Evolutionary conservation across 2,113 vertebrate species (phyloP).

Genomic region (Pelvicachromis taeniatus): DNA sequence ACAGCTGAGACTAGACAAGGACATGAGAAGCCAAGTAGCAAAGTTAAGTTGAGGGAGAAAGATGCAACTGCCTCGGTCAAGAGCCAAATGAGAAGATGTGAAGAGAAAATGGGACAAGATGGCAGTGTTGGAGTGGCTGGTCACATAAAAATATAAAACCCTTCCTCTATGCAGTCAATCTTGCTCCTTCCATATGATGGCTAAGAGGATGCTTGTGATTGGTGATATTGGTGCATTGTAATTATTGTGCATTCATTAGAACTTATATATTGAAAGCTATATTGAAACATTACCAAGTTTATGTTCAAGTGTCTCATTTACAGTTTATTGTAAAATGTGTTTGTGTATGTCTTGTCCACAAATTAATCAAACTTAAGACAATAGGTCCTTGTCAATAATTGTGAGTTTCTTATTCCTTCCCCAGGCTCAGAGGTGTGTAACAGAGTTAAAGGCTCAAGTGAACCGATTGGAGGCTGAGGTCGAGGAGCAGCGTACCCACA

Average conservation of each 20-base stretch:
- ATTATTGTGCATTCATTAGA: background rate
- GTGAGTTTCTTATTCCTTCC: background rate
- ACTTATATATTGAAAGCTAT: background rate
- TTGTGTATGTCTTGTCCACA: background rate
- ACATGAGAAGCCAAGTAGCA: too few relatives aligned
- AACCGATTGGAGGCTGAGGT: constrained; percentile 86
- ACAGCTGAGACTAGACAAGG: too few relatives aligned
- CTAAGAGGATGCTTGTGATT: background rate
- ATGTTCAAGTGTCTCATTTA: background rate
- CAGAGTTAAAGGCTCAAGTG: constrained; percentile 66
- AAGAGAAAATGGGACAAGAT: background rate
- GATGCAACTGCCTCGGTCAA: too few relatives aligned
- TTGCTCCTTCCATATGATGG: background rate
- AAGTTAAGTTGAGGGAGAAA: too few relatives aligned
- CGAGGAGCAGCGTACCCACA: constrained; percentile 84
- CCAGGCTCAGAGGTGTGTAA: constrained; percentile 80
- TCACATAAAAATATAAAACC: background rate
- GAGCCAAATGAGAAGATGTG: too few relatives aligned
- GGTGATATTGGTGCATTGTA: background rate
- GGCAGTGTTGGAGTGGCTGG: background rate
- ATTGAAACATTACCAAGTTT: background rate
- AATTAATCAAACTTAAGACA: background rate
- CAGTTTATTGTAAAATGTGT: background rate
- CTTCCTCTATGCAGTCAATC: background rate
- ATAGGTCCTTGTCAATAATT: background rate